A percentile compares a stretch with the other conserved stretches of the same genome.
Conservation (phyloP, 1,140 invertebrate species). For the Drosophila subpulchrella region DNA sequence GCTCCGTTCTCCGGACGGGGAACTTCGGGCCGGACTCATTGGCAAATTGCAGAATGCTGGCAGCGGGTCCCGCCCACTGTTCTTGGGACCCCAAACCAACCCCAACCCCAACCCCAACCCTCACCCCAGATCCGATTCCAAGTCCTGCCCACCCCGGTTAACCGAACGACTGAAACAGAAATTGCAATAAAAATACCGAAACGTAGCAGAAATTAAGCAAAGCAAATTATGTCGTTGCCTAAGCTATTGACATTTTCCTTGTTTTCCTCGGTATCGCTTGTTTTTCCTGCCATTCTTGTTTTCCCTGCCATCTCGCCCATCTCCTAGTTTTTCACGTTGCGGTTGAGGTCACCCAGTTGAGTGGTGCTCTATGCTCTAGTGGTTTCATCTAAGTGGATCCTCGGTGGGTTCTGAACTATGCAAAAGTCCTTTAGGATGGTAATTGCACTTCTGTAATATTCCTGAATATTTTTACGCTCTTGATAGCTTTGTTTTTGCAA, state of each 20-base stretch:
- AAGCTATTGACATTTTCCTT: slow-evolving; percentile 70
- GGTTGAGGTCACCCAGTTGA: slow-evolving; percentile 48
- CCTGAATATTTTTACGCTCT: background rate
- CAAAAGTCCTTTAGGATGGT: slow-evolving; percentile 17
- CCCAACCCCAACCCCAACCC: too few species aligned
- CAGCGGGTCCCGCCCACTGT: slow-evolving; percentile 3
- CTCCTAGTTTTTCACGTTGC: slow-evolving; percentile 26
- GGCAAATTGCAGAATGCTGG: slow-evolving; percentile 41
- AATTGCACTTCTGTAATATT: slow-evolving; percentile 1
- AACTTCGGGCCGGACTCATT: slow-evolving; percentile 27
- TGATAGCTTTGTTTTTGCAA: background rate
- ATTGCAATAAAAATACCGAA: slow-evolving; percentile 81
- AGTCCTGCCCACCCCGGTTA: slow-evolving; percentile 11
- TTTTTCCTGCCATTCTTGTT: slow-evolving; percentile 15
- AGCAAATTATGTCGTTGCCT: slow-evolving; percentile 74
- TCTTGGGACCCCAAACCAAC: background rate
- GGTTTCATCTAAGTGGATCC: slow-evolving; percentile 14
- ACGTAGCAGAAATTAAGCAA: slow-evolving; percentile 77
- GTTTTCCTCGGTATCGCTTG: slow-evolving; percentile 19
- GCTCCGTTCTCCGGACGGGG: background rate
- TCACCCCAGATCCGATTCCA: too few species aligned
- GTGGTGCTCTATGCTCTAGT: slow-evolving; percentile 17
- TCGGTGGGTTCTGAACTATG: background rate
- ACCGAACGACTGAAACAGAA: slow-evolving; percentile 59
- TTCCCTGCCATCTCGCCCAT: background rate